Evolutionary conservation across 2,888 invertebrate genomes (phyloP).

Genomic region (Drosophila flavopinicola): DNA sequence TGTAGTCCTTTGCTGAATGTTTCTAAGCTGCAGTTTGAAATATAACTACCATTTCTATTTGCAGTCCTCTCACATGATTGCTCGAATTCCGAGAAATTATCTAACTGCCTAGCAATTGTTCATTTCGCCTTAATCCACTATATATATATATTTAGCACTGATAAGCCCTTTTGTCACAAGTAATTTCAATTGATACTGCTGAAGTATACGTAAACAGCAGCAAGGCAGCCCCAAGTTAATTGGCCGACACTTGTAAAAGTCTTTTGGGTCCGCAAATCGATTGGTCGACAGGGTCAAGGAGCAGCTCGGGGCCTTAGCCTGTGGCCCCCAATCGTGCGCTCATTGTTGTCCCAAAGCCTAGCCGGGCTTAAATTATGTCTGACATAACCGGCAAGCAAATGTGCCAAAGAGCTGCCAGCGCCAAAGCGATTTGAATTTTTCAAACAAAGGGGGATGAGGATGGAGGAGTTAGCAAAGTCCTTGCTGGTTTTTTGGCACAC

Average conservation of each 20-base stretch:
- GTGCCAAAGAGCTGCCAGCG: slow-evolving; percentile 62
- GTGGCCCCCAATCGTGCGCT: slow-evolving; percentile 49
- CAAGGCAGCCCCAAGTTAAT: slow-evolving; percentile 50
- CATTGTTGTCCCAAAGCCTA: slow-evolving; percentile 59
- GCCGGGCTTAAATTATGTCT: slow-evolving; percentile 74
- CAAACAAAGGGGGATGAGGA: slow-evolving; percentile 53
- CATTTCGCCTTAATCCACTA: not conserved
- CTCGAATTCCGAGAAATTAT: too few species aligned
- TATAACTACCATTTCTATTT: too few species aligned
- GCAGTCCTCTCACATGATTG: too few species aligned
- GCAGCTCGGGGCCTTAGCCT: slow-evolving; percentile 59
- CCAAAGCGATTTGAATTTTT: slow-evolving; percentile 74
- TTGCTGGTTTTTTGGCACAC: slow-evolving; percentile 67
- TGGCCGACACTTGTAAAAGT: slow-evolving; percentile 63
- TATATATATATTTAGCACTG: slow-evolving; percentile 7
- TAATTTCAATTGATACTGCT: slow-evolving; percentile 12
- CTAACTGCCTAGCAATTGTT: too few species aligned
- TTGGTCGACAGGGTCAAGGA: slow-evolving; percentile 71
- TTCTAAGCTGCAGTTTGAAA: too few species aligned
- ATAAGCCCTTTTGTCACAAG: slow-evolving; percentile 21
- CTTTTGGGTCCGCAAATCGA: slow-evolving; percentile 66
- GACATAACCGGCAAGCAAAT: slow-evolving; percentile 64
- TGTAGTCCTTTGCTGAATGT: too few species aligned
- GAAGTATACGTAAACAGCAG: not conserved
- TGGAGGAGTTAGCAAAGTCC: slow-evolving; percentile 66